Evolutionary conservation across 2,797 vertebrate species (phyloP), one percentile per base, ranked within the genome.

Genomic region (Gila robusta): DNA sequence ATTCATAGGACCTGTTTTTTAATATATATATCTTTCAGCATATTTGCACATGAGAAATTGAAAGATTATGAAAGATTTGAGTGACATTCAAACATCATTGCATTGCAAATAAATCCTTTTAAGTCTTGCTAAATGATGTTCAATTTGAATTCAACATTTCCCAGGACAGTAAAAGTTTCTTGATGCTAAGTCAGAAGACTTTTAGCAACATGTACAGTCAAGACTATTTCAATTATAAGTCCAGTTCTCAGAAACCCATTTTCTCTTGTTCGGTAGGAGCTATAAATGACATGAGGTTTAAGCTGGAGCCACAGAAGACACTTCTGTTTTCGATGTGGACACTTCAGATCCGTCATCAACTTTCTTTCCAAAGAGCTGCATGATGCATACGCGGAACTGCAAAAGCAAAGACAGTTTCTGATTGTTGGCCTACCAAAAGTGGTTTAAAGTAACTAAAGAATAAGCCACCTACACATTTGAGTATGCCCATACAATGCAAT

Each of bases 301-400:
- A 72, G 96, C 95, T 67, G 96, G 97, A 69, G 96, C 93, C 89
- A 98, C 96, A 39, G 97, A 97, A n/a, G 76, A 85, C 26, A 71
- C 83, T 79, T 85, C 76, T 82, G 96, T 97, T 90, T 94, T 96
- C 88, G 97, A 97, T 88, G 96, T 86, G 69, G 97, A 97, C 52
- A 96, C 91, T 91, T 98, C 97, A 78, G 96, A 97, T 71, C 93
- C 94, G 82, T 97, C 97, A 2, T 97, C 96, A 52, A 94, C 96
- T 88, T 96, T 93, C 93, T 96, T 97, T 23, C 97, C 97, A 91
- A 98, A 97, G 80, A 98, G 95, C 89, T 97, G 96, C 93, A 97
- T 91, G 90, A 98, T 97, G 92, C 97, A 97, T 86, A 92, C 90
- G 28, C 96, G 96, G 93, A 97, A 98, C 97, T 97, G 92, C 64